Base-by-base conservation (phyloP, 2,113 vertebrate species). In the Prochilodus magdalenae region DNA sequence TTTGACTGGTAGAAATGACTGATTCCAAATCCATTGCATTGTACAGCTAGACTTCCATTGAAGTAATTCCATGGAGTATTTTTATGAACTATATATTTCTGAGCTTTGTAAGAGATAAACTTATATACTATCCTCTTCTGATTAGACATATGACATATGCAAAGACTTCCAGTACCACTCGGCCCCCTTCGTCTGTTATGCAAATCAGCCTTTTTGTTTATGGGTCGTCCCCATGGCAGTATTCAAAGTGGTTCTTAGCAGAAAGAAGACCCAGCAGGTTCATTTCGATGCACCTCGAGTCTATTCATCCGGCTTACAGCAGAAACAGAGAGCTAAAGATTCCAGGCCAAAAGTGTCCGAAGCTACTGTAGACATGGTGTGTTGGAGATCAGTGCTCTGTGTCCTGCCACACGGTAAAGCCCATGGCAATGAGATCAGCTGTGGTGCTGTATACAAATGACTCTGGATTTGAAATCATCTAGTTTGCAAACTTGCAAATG, bases 401-500 rank as follows among this genome's bases (percentile, higher is more conserved):
- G 20, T 22, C 53, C 53, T 16, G 22, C 22, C n/a, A 10, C 20
- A 2, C 5, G 30, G 60, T 47, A 47, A 72, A 44, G 10, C 44
- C 4, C 36, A 55, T 60, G 30, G 3, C 71, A 27, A 71, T 29
- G 22, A 55, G 26, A 36, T n/a, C 16, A n/a, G 1, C 59, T 33
- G 47, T 49, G 22, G n/a, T 24, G 7, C 15, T 62, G 7, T 1
- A 72, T 11, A 26, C 24, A 77, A 59, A 60, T 16, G 15, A 67
- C 26, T 83, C 82, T 86, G 81, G 65, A 76, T 83, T 76, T 16
- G 55, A 8, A 47, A 18, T 60, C 30, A 66, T 63, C n/a, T 71
- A 51, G 57, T 86, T 86, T 83, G 66, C 72, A 59, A 60, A 75
- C 44, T 13, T 75, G 77, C 59, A 86, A 80, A 80, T 84, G 5